Evolutionary conservation across 1,140 invertebrate genomes (phyloP), one percentile per base, ranked within the genome.

Genomic region (Elymnias hypermnestra): DNA sequence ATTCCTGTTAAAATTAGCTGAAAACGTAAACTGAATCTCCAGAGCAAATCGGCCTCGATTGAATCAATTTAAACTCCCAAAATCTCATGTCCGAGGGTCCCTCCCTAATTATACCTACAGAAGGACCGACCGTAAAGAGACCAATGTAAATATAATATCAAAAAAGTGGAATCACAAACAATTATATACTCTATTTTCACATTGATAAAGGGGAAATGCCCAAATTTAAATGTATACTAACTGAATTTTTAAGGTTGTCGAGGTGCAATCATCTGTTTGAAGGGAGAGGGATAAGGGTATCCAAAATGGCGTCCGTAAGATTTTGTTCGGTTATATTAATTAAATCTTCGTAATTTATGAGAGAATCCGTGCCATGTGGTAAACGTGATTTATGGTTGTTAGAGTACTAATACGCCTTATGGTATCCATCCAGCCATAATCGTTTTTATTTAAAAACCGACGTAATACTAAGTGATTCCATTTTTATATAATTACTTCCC

Each of bases 311-410:
- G 48, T 64, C 69, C 60, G 77, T 84, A 84, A 84, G 81, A 84
- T 84, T 84, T 83, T 64, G 76, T 81, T 72, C 72, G 64, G 70
- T 64, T 66, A 72, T 74, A 81, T 79, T 84, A 78, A 84, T 83
- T 84, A 81, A 84, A 83, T 83, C 78, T 83, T 84, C 68, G 69
- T 84, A 73, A 84, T 84, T 83, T 84, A 84, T 81, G 69, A 54
- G 61, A 53, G 57, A 48, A 61, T 56, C 61, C 53, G 65, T 61
- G 61, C 48, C 70, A 70, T 69, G 59, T 77, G 72, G 47, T 63
- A 50, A 57, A 50, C 59, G 35, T 79, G 73, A 83, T 83, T 77
- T 75, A 83, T 79, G 58, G 69, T 68, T 73, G 71, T 76, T 59
- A 63, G 15, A 51, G 53, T 62, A 64, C n/a, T n/a, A n/a, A n/a